Conservation (phyloP, 2,113 vertebrate genomes). For the Hippopotamus amphibius region DNA sequence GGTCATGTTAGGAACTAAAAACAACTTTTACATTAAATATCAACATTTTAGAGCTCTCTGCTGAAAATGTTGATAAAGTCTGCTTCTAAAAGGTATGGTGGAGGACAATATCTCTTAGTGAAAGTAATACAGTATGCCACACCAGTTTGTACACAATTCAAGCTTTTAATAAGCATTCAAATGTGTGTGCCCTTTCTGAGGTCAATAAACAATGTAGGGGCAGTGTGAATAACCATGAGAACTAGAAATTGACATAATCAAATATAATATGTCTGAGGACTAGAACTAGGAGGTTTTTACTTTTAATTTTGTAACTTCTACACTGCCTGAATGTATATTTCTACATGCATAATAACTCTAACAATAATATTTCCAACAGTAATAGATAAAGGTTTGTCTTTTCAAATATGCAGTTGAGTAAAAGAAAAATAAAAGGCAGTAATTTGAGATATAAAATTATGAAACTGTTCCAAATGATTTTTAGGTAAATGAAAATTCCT, state of each 20-base stretch:
- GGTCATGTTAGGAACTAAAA: neutral
- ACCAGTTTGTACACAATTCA: neutral
- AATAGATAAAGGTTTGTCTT: neutral
- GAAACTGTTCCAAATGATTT: neutral
- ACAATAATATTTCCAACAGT: neutral
- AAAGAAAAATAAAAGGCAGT: neutral
- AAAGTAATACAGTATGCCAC: neutral
- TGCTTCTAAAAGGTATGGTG: neutral
- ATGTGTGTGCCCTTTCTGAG: neutral
- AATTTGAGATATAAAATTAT: neutral
- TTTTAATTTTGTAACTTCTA: neutral
- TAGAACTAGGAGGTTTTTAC: neutral
- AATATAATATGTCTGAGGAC: neutral
- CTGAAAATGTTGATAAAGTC: neutral
- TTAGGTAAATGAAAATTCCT: neutral
- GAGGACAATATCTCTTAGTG: neutral
- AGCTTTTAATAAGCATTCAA: constrained; percentile 6
- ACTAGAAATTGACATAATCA: neutral
- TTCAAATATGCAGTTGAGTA: neutral
- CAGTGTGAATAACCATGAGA: neutral
- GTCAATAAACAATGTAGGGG: neutral
- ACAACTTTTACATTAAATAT: neutral
- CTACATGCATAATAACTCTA: neutral
- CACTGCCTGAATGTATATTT: neutral
- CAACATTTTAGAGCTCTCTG: neutral